phyloP scores from a whole-genome alignment of 1,140 invertebrate genomes.

The Brevipalpus yothersi region DNA sequence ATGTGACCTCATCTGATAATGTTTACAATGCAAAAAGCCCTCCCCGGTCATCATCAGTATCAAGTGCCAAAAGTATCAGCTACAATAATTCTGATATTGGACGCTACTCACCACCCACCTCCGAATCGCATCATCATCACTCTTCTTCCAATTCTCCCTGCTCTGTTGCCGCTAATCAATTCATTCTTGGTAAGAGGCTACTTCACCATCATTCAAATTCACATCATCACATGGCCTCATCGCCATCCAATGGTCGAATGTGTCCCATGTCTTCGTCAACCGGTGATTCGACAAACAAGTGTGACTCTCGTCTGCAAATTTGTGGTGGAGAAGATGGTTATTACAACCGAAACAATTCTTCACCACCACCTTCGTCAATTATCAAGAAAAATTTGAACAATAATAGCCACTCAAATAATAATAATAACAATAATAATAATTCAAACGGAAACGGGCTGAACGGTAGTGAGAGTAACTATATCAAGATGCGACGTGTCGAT shows the following conservation, averaged over 20 bases:
- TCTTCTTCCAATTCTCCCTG: no score
- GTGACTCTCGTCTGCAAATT: no score
- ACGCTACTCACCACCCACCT: no score
- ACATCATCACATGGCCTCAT: no score
- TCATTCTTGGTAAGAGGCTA: neutral
- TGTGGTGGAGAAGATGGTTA: no score
- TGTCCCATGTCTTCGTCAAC: no score
- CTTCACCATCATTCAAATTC: neutral
- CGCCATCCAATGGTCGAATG: no score
- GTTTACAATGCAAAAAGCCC: slow-evolving; percentile 30
- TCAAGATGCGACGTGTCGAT: slow-evolving; percentile 45
- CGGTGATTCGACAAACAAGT: no score
- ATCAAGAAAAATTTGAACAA: neutral
- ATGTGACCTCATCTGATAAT: slow-evolving; percentile 31
- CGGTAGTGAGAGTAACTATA: slow-evolving; percentile 3
- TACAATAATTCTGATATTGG: slow-evolving; percentile 38
- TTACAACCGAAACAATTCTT: no score
- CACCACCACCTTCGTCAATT: no score
- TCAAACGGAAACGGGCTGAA: neutral
- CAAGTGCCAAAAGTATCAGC: slow-evolving; percentile 24
- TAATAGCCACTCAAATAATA: neutral
- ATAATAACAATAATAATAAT: neutral
- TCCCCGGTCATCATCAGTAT: slow-evolving; percentile 40
- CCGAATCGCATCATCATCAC: no score
- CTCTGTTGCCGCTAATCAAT: neutral